Percentiles rank a stretch among this genome's conserved stretches.
Evolutionary conservation across 1,140 invertebrate genomes (phyloP).

Genomic region (Danaus plexippus): DNA sequence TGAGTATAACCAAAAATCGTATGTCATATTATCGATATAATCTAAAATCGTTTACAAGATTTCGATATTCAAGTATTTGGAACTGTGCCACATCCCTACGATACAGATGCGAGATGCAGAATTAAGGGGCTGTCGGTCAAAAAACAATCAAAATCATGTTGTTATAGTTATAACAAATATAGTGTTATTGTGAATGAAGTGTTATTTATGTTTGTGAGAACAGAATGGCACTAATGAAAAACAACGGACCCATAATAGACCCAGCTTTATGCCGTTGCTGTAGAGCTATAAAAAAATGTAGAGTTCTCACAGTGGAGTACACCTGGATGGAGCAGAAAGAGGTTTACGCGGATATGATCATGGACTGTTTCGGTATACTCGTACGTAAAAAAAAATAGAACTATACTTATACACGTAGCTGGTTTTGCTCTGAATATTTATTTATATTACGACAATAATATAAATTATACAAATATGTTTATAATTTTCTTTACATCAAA

Average conservation of each 20-base stretch:
- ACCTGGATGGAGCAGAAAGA: slow-evolving; percentile 62
- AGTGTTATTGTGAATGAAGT: slow-evolving; percentile 13
- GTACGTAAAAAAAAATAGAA: slow-evolving; percentile 29
- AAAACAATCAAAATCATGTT: slow-evolving; percentile 7
- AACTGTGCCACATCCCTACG: too few species aligned
- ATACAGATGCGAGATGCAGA: not conserved
- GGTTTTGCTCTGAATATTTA: not conserved
- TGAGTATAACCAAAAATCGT: too few species aligned
- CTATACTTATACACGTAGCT: not conserved
- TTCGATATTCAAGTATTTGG: too few species aligned
- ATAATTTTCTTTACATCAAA: slow-evolving; percentile 2
- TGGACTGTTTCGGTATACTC: slow-evolving; percentile 60
- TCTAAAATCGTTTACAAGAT: too few species aligned
- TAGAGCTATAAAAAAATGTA: slow-evolving; percentile 59
- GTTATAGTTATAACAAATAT: slow-evolving; percentile 10
- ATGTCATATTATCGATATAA: too few species aligned
- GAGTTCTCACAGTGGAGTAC: slow-evolving; percentile 52
- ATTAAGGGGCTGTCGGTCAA: slow-evolving; percentile 4
- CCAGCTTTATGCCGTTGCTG: slow-evolving; percentile 57
- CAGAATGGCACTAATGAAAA: slow-evolving; percentile 44
- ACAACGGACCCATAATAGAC: slow-evolving; percentile 53
- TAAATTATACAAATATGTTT: slow-evolving; percentile 1
- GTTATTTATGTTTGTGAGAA: slow-evolving; percentile 3
- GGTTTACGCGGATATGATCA: slow-evolving; percentile 60
- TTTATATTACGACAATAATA: slow-evolving; percentile 1